Conservation (phyloP, 1,140 invertebrate species). For the Diorhabda carinulata region DNA sequence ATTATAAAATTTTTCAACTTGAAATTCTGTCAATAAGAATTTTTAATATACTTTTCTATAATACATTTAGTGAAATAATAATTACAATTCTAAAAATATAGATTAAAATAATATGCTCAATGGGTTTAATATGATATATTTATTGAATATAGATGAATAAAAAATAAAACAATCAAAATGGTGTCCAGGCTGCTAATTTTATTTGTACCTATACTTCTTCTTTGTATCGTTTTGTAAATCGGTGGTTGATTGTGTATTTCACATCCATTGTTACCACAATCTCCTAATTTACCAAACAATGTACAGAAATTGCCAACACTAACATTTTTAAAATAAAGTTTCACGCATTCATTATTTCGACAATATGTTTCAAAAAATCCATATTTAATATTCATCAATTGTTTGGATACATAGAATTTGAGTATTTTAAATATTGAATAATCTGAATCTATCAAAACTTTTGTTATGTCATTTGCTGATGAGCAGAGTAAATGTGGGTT, state of each 20-base stretch:
- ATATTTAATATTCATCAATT: slow-evolving; percentile 4
- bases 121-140: too few relatives aligned
- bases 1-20: too few relatives aligned
- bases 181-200: too few relatives aligned
- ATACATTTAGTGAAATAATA: too few relatives aligned
- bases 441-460: slow-evolving; percentile 6
- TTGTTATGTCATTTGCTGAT: slow-evolving; percentile 12
- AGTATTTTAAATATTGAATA: slow-evolving; percentile 6
- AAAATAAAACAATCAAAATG: too few relatives aligned
- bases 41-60: too few relatives aligned
- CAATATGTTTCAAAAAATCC: slow-evolving; percentile 20
- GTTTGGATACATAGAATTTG: not conserved
- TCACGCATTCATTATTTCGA: slow-evolving; percentile 11
- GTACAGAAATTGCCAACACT: slow-evolving; percentile 25
- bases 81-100: too few relatives aligned
- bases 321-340: slow-evolving; percentile 19
- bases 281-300: slow-evolving; percentile 24
- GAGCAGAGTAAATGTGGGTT: slow-evolving; percentile 11
- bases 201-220: too few relatives aligned
- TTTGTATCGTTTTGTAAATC: too few relatives aligned
- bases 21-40: too few relatives aligned
- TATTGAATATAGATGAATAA: too few relatives aligned
- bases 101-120: too few relatives aligned
- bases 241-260: not conserved
- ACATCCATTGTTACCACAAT: slow-evolving; percentile 18